Evolutionary conservation across 2,797 vertebrate species (phyloP).

Genomic region (Gymnothorax javanicus): DNA sequence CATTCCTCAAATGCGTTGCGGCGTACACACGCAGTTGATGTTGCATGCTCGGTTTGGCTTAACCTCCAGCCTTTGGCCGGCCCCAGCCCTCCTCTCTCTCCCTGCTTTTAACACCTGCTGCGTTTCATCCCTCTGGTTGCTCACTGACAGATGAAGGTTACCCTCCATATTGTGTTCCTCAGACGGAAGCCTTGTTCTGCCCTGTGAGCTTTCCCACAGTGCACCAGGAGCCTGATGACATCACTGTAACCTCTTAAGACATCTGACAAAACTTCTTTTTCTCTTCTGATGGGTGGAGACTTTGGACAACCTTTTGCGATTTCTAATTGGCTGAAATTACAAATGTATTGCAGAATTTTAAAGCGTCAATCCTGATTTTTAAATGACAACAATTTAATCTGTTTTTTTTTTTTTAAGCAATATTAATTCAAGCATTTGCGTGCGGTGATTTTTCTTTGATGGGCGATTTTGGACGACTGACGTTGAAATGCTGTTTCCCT

Average conservation of each 20-base stretch:
- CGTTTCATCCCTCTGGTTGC: constrained; percentile 22
- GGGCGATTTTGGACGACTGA: too few relatives aligned
- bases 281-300: constrained; percentile 54
- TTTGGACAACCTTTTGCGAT: constrained; percentile 57
- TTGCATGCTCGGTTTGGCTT: neutral
- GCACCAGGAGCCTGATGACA: neutral
- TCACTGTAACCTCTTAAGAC: constrained; percentile 34
- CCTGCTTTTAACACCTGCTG: constrained; percentile 8
- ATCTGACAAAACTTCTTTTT: constrained; percentile 44
- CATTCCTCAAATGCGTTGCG: neutral
- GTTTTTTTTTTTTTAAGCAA: constrained; percentile 23
- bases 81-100: neutral
- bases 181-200: constrained; percentile 16
- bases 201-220: neutral
- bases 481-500: too few relatives aligned
- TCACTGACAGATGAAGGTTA: constrained; percentile 19
- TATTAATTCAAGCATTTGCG: too few relatives aligned
- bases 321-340: neutral
- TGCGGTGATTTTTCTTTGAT: too few relatives aligned
- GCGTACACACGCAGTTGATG: neutral
- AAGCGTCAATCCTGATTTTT: too few relatives aligned
- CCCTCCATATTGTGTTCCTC: constrained; percentile 15
- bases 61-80: neutral
- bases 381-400: too few relatives aligned
- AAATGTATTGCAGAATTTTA: neutral